phyloP scores from a whole-genome alignment of 2,888 invertebrate species.

The Oxystoma pomonae region DNA sequence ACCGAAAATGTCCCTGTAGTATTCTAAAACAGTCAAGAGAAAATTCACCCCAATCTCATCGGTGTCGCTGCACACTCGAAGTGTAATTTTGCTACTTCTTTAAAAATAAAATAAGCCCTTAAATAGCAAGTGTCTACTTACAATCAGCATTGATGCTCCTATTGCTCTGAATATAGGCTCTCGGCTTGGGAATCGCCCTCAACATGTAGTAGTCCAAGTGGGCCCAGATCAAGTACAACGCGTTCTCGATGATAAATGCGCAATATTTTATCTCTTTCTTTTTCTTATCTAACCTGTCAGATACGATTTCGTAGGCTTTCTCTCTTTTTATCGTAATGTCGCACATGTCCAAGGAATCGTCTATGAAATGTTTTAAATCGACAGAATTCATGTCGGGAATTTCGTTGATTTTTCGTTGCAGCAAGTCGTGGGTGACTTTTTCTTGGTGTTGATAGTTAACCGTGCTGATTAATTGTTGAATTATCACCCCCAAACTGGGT shows the following conservation, averaged over 20 bases:
- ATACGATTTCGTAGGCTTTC: slow-evolving; percentile 49
- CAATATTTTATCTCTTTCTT: slow-evolving; percentile 58
- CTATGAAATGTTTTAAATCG: slow-evolving; percentile 55
- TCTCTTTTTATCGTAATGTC: slow-evolving; percentile 39
- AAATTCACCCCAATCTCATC: too few species aligned
- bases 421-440: slow-evolving; percentile 49
- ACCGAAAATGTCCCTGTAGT: too few species aligned
- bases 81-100: too few species aligned
- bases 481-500: slow-evolving; percentile 51
- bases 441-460: slow-evolving; percentile 55
- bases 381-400: slow-evolving; percentile 51
- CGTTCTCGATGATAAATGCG: slow-evolving; percentile 65
- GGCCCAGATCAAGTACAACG: slow-evolving; percentile 72
- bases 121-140: slow-evolving; percentile 31
- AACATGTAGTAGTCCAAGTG: slow-evolving; percentile 70
- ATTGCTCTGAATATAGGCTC: slow-evolving; percentile 30
- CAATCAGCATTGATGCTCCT: slow-evolving; percentile 34
- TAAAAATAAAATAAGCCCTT: too few species aligned
- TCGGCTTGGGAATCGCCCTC: slow-evolving; percentile 52
- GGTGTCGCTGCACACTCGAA: too few species aligned
- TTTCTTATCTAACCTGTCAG: slow-evolving; percentile 52
- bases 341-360: slow-evolving; percentile 34
- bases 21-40: too few species aligned
- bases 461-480: slow-evolving; percentile 54
- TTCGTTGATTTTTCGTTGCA: slow-evolving; percentile 49